Evolutionary conservation across 2,888 invertebrate species (phyloP), one percentile per base, ranked within the genome.

Genomic region (Cerastis leucographa): DNA sequence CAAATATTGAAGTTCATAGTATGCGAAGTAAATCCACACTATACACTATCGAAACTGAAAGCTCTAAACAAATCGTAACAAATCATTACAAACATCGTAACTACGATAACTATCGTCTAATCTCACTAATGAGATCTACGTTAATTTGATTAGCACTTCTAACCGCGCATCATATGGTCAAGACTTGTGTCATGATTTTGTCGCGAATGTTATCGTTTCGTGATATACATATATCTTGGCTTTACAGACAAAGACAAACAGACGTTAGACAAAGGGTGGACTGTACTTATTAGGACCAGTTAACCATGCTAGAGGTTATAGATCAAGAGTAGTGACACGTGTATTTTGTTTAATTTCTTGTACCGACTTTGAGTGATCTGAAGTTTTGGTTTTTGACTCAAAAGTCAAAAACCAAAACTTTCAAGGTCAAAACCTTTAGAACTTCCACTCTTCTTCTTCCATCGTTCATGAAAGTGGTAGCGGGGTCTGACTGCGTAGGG

Each of bases 51-150:
- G 76, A 80, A 80, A 80, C 1, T 14, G 81, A 80, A 79, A 80
- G 62, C 73, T 35, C 49, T 84, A 83, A 80, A 59, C 49, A 51
- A 76, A 73, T 69, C 40, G 70, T 81, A 49, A 49, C 56, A 29
- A 11, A 49, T 64, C 74, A 62, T 61, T 49, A 77, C 79, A 74
- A 56, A 76, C 59, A 76, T 66, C 3, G 65, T 74, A 73, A 66
- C 56, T 9, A n/a, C 17, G 71, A 61, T 74, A 78, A 80, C 14
- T 19, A 44, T 71, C 56, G 17, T 51, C 14, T 79, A 44, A 78
- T 78, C 80, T 22, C 6, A 65, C 65, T 79, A 78, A 79, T 49
- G 49, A 80, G 54, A 59, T 64, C 19, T 22, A 35, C 25, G 64
- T 74, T 51, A 25, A 80, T 44, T 49, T 42, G 35, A 80, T 80